Evolutionary conservation across 2,797 vertebrate species (phyloP), one percentile per base, ranked within the genome.

Genomic region (Pseudomugil tenellus): DNA sequence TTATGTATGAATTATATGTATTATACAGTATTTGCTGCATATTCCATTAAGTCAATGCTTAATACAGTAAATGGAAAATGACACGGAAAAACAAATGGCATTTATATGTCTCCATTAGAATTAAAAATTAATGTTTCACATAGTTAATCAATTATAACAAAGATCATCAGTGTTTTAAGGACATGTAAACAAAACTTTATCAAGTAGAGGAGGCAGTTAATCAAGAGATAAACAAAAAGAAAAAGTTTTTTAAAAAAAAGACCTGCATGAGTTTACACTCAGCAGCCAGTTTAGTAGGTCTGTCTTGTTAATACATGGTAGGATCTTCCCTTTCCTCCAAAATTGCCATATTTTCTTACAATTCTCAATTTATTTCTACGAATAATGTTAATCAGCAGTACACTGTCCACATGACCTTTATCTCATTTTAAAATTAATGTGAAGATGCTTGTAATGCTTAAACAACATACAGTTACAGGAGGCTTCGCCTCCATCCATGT

Each of bases 91-190:
- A 6, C n/a, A 35, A 60, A 35, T 51, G 39, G 7, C 7, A 35
- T 26, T 43, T 61, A 3, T 3, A 26, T 37, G 25, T 58, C 31
- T 48, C 14, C 16, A 57, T 76, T 43, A 70, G 4, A 46, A 69
- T 74, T 29, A 25, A 35, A 67, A 72, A 41, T 55, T 28, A 67
- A 56, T 39, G 43, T 70, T 79, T 53, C 29, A 70, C 57, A 76
- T 80, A 61, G 75, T 75, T 69, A 88, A 91, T 90, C 83, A 91
- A 85, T 92, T 92, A 90, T 14, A 83, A 61, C 68, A 19, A 81
- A 71, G 80, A 79, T 72, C 77, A 84, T 91, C 89, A 91, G 84
- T 63, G 79, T 81, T 86, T 90, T 91, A 83, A 68, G 74, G 68
- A 81, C 85, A 84, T 54, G 76, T 58, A 70, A 84, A 88, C 81